Evolutionary conservation across 37 sponge, comb jelly and placozoan species (phyloP), one percentile per base, ranked within the genome.

Genomic region (Agelas oroides): DNA sequence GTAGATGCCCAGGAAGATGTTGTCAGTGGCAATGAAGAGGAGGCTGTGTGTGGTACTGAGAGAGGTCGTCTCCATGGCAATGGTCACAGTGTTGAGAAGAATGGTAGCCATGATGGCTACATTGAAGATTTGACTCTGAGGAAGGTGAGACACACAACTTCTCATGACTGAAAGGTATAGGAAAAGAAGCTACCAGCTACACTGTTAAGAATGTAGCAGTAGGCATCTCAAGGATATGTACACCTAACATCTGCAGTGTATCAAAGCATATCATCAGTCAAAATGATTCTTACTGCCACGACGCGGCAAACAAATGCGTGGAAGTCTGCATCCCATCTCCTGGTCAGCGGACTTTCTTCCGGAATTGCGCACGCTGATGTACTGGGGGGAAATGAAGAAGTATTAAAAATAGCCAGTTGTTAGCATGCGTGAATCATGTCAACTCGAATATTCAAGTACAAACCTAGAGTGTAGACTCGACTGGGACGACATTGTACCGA

Each of bases 1-100:
- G 75, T 81, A 94, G 21, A 94, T 78, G 35, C 59, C 75, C 18
- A 94, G 57, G 63, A 94, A 94, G 36, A 94, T 80, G 17, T 54
- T 39, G 41, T 94, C 87, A 20, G 80, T 83, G 2, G 52, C 55
- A 5, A 40, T 63, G 63, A 94, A 90, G 80, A 94, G 65, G 17
- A 69, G 36, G 3, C 91, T 91, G 31, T 73, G 17, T 25, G 79
- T 66, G 25, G 40, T 56, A 0, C 59, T 56, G 32, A 94, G 80
- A 13, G 87, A 75, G 18, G 76, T 90, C 14, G 94, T 94, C 65
- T 94, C 94, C 82, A 94, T 46, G 58, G 91, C 91, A 52, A 94
- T 90, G 68, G 84, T 86, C 60, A 90, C 25, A 27, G 90, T 75
- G 31, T 90, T 94, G 67, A 90, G 84, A 74, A 86, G 52, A 19